Evolutionary conservation across 2,888 invertebrate species (phyloP).

Genomic region (Horisme vitalbata): DNA sequence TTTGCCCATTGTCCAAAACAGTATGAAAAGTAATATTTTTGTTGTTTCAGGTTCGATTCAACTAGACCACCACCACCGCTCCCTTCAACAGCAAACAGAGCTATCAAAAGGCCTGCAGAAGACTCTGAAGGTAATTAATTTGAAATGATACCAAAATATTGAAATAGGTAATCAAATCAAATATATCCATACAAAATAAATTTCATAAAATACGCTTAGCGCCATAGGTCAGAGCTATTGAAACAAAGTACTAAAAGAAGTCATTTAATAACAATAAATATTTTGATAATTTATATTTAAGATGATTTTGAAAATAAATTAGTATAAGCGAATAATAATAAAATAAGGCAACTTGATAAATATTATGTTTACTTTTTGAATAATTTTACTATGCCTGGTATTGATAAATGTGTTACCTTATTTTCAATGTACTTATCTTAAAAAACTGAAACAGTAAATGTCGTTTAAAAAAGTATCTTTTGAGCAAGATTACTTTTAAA

Average conservation of each 20-base stretch:
- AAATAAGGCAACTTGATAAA: slow-evolving; percentile 7
- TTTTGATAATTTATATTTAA: slow-evolving; percentile 13
- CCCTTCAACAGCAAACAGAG: slow-evolving; percentile 17
- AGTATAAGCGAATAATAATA: slow-evolving; percentile 38
- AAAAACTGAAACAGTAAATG: too few species aligned
- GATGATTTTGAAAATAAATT: slow-evolving; percentile 20
- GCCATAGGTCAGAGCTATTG: slow-evolving; percentile 24
- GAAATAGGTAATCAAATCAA: background rate
- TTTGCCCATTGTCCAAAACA: too few species aligned
- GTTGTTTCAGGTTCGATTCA: slow-evolving; percentile 54
- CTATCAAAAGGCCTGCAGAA: slow-evolving; percentile 5
- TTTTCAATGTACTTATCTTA: background rate
- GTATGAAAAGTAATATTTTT: background rate
- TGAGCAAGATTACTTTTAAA: too few species aligned
- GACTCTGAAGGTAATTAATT: slow-evolving; percentile 19
- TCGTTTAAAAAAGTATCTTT: too few species aligned
- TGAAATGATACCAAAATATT: background rate
- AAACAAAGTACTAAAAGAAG: too few species aligned
- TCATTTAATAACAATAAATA: too few species aligned
- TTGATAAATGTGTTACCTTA: slow-evolving; percentile 6
- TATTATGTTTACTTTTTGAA: slow-evolving; percentile 2
- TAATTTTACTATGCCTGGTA: slow-evolving; percentile 13
- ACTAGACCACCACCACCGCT: slow-evolving; percentile 61
- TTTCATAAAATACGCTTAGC: slow-evolving; percentile 42
- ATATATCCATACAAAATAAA: background rate